Evolutionary conservation across 2,797 vertebrate species (phyloP), one percentile per base, ranked within the genome.

Genomic region (Alfaro cultratus): DNA sequence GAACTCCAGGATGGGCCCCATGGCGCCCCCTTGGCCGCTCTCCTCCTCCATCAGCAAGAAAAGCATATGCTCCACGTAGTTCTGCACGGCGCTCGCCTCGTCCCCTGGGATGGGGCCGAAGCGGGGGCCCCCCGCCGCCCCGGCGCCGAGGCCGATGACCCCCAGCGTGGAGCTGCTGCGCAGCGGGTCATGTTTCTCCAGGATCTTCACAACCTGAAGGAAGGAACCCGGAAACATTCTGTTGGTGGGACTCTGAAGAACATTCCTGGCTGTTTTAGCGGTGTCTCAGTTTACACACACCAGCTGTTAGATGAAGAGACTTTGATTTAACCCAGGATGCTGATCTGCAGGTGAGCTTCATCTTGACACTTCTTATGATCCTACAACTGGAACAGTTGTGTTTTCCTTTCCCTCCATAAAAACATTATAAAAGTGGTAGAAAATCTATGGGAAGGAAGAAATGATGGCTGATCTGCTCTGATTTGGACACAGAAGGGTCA

Each of bases 31-130:
- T 92, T 97, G 96, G 3, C 97, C 97, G 74, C 96, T 94, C 76
- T 96, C 96, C 81, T 99, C 98, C 86, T 99, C 98, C 81, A 99
- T 99, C 71, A 99, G 88, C 86, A 99, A 93, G 83, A 99, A 96
- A 9, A 99, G 96, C 98, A 99, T 99, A 90, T 99, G 97, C 77
- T 99, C 98, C 83, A 99, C 98, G 0, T 99, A 99, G 93, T 99
- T 99, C 94, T 99, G 98, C 80, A 99, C 98, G 0, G 98, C 97
- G 15, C 94, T 99, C 49, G 98, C 97, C 92, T 99, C 99, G 31
- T 99, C 99, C 2, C 96, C 92, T 8, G 98, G 97, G 84, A 99
- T 86, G 21, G 95, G 74, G 16, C 93, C 92, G 0, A 95, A 95
- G 67, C 95, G 95, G 23, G 88, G 51, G 60, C 89, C 39, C 4